A percentile compares a stretch with the other conserved stretches of the same genome.
These are phyloP conservation scores for Thecophora atra DNA, from an alignment of 2,888 invertebrate species.

Conservation along the genomic window DNA sequence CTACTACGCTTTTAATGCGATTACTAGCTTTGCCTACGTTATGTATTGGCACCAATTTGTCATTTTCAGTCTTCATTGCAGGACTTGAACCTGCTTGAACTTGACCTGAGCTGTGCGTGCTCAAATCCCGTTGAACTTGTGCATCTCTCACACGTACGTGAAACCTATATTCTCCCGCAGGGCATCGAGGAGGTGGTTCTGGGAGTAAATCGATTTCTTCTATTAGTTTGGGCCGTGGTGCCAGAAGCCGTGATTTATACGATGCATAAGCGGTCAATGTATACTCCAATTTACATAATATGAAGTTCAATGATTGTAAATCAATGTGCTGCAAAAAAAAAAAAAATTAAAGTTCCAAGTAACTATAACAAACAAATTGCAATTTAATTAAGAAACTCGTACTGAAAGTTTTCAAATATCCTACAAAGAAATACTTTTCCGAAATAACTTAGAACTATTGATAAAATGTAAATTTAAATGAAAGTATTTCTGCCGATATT, in stretches of 20 bases:
- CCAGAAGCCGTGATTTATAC: constrained; percentile 80
- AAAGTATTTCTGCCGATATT: neutral
- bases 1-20: constrained; percentile 53
- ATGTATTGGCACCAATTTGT: constrained; percentile 57
- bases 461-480: no score
- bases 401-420: neutral
- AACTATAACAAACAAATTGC: no score
- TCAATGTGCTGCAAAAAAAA: constrained; percentile 70
- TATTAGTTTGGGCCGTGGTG: constrained; percentile 76
- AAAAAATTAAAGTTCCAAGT: neutral
- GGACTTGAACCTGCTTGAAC: constrained; percentile 67
- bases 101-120: constrained; percentile 50
- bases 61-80: constrained; percentile 65
- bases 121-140: constrained; percentile 60
- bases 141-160: constrained; percentile 68
- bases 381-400: no score
- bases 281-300: constrained; percentile 74
- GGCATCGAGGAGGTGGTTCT: constrained; percentile 72
- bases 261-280: constrained; percentile 83
- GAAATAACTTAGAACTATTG: no score
- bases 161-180: constrained; percentile 74
- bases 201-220: constrained; percentile 74
- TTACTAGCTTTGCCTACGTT: constrained; percentile 48
- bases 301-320: constrained; percentile 72
- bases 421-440: neutral